Evolutionary conservation across 2,888 invertebrate genomes (phyloP), one percentile per base, ranked within the genome.

Genomic region (Tiliacea citrago): DNA sequence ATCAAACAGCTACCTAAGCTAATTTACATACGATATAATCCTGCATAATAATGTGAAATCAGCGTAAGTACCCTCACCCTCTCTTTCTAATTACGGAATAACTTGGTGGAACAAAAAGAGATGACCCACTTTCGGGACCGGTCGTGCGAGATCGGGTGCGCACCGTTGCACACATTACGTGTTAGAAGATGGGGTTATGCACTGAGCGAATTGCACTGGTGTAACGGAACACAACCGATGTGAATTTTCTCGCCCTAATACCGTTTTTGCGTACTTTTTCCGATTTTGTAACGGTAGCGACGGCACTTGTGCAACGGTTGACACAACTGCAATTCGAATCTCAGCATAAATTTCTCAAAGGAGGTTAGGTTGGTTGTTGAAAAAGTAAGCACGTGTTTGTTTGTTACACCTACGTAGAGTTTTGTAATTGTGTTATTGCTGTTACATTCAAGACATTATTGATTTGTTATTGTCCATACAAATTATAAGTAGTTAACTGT

Each of bases 161-260:
- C 95, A 93, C 95, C 95, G 96, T 94, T 95, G 95, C 95, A 94
- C 94, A 93, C 92, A 94, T 95, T 95, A 95, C 96, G 95, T 95
- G 94, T 94, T 95, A 94, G 94, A 94, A 94, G 95, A 93, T 93
- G 94, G 92, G 94, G 95, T 95, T 96, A 94, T 95, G 94, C 93
- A 92, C 91, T 91, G 91, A 91, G 91, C 90, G 91, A 92, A 92
- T 92, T 93, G 93, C 90, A 90, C 85, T 88, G 82, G 83, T 88
- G 88, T 95, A 95, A 96, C 95, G 95, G 95, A 95, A 95, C 93
- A 92, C 86, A 90, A 78, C 88, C 91, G 92, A 95, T 96, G 96
- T 95, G 96, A 96, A 96, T 96, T 95, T 95, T 96, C 96, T 95
- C 96, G 95, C 92, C 95, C 95, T 94, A 94, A 94, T 94, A 94